Percentiles rank a stretch among this genome's conserved stretches.
These are phyloP conservation scores for Drosophila testacea DNA, from an alignment of 2,888 invertebrate species.

Conservation along the genomic window DNA sequence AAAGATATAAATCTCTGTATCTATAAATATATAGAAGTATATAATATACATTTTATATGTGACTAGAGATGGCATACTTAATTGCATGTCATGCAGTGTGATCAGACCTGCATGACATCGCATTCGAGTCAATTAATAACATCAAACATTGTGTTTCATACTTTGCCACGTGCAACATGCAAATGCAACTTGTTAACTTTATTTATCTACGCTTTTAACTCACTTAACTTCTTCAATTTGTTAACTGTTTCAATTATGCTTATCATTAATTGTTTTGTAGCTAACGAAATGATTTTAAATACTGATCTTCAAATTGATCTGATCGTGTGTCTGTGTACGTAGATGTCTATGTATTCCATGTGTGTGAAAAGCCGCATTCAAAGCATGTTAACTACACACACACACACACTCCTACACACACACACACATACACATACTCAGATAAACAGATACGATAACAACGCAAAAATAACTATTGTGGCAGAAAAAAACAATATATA, in stretches of 20 bases:
- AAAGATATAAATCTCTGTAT: constrained; percentile 30
- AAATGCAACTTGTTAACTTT: constrained; percentile 22
- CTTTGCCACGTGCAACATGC: constrained; percentile 23
- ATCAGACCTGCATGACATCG: constrained; percentile 30
- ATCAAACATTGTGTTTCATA: constrained; percentile 26
- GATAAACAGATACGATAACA: constrained; percentile 30
- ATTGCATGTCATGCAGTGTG: constrained; percentile 38
- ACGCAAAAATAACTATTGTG: constrained; percentile 28
- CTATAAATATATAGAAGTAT: constrained; percentile 32
- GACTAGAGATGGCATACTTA: constrained; percentile 30
- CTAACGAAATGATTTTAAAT: constrained; percentile 38
- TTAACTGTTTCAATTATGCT: constrained; percentile 17
- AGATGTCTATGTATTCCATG: constrained; percentile 20
- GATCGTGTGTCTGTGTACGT: constrained; percentile 16
- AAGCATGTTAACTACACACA: constrained; percentile 8
- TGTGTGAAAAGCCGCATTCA: constrained; percentile 9
- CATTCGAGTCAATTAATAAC: constrained; percentile 67
- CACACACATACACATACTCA: constrained; percentile 3
- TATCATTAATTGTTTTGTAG: constrained; percentile 23
- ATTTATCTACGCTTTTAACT: constrained; percentile 32
- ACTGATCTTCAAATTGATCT: constrained; percentile 31
- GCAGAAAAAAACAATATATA: constrained; percentile 4
- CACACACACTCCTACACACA: background rate
- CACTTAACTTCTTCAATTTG: constrained; percentile 28
- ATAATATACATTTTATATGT: constrained; percentile 49